Evolutionary conservation across 2,113 vertebrate species (phyloP).

Genomic region (rat (Rattus norvegicus)): DNA sequence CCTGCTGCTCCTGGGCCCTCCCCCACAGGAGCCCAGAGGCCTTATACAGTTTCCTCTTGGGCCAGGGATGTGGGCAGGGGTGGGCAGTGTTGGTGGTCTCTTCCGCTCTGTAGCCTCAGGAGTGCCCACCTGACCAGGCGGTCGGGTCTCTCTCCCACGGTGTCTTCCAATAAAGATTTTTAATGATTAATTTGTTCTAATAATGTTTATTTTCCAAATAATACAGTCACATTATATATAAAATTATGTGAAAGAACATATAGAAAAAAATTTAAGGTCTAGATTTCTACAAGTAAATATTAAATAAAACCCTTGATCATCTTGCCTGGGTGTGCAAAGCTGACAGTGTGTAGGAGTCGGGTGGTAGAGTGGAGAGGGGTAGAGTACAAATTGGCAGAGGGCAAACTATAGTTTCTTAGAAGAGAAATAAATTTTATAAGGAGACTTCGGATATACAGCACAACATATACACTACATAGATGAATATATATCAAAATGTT

Average conservation of each 20-base stretch:
- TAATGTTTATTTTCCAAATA: slow-evolving; percentile 8
- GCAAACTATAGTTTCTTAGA: not conserved
- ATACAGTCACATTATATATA: not conserved
- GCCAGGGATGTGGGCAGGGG: too few relatives aligned
- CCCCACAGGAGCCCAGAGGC: too few relatives aligned
- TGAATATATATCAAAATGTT: not conserved
- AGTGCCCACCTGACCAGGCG: too few relatives aligned
- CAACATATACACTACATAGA: not conserved
- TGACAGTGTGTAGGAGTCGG: not conserved
- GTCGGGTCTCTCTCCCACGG: too few relatives aligned
- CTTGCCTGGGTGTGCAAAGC: not conserved
- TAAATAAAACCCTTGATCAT: not conserved
- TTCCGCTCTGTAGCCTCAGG: too few relatives aligned
- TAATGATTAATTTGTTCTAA: not conserved
- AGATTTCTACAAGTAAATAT: not conserved
- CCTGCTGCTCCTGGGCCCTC: too few relatives aligned
- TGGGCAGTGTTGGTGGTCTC: too few relatives aligned
- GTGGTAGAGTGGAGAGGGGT: not conserved
- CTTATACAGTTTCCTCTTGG: too few relatives aligned
- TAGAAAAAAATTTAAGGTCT: not conserved
- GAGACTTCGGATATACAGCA: not conserved
- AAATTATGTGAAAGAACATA: not conserved
- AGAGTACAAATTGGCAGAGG: not conserved
- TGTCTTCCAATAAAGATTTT: not conserved
- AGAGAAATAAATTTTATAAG: not conserved